Base-by-base conservation (phyloP, 2,888 invertebrate genomes). In the Elmis aenea region DNA sequence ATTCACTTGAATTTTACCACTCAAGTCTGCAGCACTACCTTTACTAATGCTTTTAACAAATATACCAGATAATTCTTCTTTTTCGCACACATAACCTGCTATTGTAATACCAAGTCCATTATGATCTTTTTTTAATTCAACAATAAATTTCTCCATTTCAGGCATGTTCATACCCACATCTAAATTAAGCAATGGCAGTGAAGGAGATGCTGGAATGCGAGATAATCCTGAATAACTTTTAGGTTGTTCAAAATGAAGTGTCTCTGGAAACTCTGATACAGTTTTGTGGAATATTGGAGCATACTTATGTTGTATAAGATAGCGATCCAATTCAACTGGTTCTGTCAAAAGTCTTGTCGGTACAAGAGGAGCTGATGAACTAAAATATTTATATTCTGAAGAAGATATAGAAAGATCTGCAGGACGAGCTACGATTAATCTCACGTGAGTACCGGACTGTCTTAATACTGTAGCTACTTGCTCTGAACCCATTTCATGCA, bases 401-500 rank as follows among this genome's bases (percentile, higher is more conserved):
- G 66, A 62, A 34, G 84, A 78, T 39, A 48, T 87, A n/a, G 36
- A 33, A 15, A 44, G 84, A 66, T 92, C 92, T 13, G 87, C 84
- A 36, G 91, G 86, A 42, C 96, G 80, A 37, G 95, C 96, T 32
- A 96, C 96, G 37, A 96, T 89, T 30, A 96, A 79, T 2, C 94
- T 81, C 37, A 96, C 95, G 64, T 93, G 90, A 6, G 90, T 91
- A 15, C 96, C 95, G 13, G 94, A 92, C 69, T 95, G 94, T 13
- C 96, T 80, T 45, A 97, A 71, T 45, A 97, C 95, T 10, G 92
- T 85, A 12, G 96, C 96, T 54, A 96, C 95, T 70, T 91, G 90
- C 68, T 99, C 99, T 13, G 96, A 96, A 6, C 93, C 93, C 95
- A 99, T 95, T 61, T 97, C 96, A 57, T 95, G 86, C 33, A 99